phyloP scores from a whole-genome alignment of 2,113 vertebrate genomes.

The Tachycineta bicolor region DNA sequence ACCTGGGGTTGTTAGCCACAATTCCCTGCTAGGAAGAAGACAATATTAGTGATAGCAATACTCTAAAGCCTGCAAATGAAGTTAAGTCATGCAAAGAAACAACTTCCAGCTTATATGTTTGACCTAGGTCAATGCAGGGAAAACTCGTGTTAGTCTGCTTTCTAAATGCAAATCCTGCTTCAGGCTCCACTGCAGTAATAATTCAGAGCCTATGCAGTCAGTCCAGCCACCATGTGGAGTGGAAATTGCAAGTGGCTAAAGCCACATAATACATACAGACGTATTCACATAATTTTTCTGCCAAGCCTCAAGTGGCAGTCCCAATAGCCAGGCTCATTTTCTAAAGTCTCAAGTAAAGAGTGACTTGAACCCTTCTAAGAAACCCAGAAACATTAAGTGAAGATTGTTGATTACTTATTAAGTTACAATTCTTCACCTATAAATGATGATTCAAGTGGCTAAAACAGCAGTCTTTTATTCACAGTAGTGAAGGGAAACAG shows the following conservation, averaged over 20 bases:
- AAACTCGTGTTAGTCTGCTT: not conserved
- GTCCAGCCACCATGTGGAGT: not conserved
- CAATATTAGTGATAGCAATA: not conserved
- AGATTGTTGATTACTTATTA: not conserved
- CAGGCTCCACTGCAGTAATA: slow-evolving; percentile 22
- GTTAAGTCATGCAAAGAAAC: slow-evolving; percentile 49
- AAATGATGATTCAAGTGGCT: not conserved
- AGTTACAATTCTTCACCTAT: not conserved
- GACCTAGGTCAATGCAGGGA: slow-evolving; percentile 45
- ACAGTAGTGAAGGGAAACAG: not conserved
- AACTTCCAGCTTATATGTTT: slow-evolving; percentile 48
- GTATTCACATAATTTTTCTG: not conserved
- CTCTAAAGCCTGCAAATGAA: slow-evolving; percentile 28
- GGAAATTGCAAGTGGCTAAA: slow-evolving; percentile 7
- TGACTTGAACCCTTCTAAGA: not conserved
- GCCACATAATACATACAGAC: not conserved
- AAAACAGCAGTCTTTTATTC: not conserved
- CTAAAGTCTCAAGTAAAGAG: not conserved
- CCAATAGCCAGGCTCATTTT: not conserved
- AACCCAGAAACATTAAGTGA: not conserved
- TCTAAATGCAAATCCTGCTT: slow-evolving; percentile 9
- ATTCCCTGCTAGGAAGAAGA: slow-evolving; percentile 22
- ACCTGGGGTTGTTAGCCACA: not conserved
- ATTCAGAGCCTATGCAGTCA: not conserved
- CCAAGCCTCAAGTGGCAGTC: not conserved